Evolutionary conservation across 2,888 invertebrate species (phyloP).

Genomic region (Scaptomyza tumidula): DNA sequence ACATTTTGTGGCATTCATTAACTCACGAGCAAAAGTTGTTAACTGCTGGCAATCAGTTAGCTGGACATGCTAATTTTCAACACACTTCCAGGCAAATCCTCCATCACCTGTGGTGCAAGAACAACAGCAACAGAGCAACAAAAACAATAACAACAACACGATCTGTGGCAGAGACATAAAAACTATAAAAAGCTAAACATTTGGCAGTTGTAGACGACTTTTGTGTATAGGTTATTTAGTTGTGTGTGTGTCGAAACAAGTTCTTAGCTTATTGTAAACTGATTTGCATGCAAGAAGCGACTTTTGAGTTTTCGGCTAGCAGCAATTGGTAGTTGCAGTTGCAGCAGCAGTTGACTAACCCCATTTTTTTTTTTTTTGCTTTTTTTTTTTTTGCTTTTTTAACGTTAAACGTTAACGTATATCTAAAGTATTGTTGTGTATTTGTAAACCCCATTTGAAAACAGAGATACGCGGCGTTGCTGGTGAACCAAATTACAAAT

Average conservation of each 20-base stretch:
- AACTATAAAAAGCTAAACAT: constrained; percentile 52
- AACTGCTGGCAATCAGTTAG: constrained; percentile 42
- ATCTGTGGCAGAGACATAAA: constrained; percentile 14
- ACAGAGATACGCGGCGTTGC: constrained; percentile 84
- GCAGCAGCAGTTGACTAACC: constrained; percentile 57
- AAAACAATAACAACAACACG: background rate
- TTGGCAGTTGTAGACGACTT: constrained; percentile 28
- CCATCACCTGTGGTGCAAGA: constrained; percentile 55
- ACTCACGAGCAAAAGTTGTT: constrained; percentile 21
- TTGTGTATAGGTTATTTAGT: background rate
- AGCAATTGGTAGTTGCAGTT: constrained; percentile 26
- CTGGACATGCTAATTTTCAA: constrained; percentile 69
- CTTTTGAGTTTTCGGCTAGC: constrained; percentile 43
- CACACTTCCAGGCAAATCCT: constrained; percentile 68
- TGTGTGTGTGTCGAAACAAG: constrained; percentile 56
- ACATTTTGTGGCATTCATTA: constrained; percentile 23
- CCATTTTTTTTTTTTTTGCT: constrained; percentile 23
- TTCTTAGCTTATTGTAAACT: constrained; percentile 58
- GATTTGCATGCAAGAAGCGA: constrained; percentile 72
- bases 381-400: background rate
- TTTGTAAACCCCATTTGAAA: constrained; percentile 2
- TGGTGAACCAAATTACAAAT: constrained; percentile 85
- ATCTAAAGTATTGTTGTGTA: constrained; percentile 5
- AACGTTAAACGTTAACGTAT: background rate
- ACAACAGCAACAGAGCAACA: background rate